phyloP scores from a whole-genome alignment of 2,113 vertebrate species.

The Coptodon bakossiorum region DNA sequence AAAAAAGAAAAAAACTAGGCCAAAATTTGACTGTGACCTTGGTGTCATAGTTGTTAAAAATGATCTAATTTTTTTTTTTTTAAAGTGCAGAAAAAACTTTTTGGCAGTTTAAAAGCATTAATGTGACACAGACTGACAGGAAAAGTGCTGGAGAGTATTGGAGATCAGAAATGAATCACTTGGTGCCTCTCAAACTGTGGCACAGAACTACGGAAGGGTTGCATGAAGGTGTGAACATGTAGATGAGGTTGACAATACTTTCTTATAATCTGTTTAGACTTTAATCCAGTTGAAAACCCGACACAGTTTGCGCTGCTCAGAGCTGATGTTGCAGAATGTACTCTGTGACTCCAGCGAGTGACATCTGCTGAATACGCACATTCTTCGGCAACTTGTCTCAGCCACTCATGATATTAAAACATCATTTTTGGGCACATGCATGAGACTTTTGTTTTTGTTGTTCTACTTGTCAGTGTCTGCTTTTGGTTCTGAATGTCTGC shows the following conservation, averaged over 20 bases:
- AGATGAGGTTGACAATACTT: background rate
- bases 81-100: no score
- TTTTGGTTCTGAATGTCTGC: background rate
- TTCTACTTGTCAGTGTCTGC: background rate
- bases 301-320: fast-evolving
- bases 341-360: constrained; percentile 11
- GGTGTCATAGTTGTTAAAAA: background rate
- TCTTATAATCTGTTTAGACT: background rate
- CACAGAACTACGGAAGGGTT: background rate
- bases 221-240: background rate
- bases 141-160: background rate
- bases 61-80: background rate
- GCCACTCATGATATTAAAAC: constrained; percentile 11
- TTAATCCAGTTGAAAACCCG: background rate
- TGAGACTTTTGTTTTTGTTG: background rate
- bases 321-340: constrained; percentile 8
- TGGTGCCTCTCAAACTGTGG: background rate
- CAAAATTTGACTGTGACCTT: constrained; percentile 3
- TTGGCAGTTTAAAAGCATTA: background rate
- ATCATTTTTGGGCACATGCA: background rate
- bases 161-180: background rate
- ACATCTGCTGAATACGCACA: constrained; percentile 43
- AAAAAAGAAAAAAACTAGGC: background rate
- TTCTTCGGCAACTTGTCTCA: constrained; percentile 27
- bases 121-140: background rate